Evolutionary conservation across 2,113 vertebrate species (phyloP).

Genomic region (Hippocampus zosterae): DNA sequence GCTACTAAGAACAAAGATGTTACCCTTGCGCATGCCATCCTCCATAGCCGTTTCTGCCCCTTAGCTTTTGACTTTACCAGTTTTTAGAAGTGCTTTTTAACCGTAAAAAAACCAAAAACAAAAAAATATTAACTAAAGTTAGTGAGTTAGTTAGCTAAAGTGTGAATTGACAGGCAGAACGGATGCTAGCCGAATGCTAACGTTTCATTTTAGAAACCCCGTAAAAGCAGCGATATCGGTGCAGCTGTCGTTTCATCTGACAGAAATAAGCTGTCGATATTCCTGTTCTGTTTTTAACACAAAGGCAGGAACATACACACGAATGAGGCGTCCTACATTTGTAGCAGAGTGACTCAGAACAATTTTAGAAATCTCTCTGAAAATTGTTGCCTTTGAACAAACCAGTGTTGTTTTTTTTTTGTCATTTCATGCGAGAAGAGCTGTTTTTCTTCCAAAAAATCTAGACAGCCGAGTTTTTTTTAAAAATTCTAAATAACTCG

Average conservation of each 20-base stretch:
- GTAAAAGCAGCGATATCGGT: background rate
- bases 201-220: slow-evolving; percentile 1
- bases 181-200: too few relatives aligned
- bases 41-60: too few relatives aligned
- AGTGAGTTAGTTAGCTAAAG: too few relatives aligned
- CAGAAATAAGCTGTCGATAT: slow-evolving; percentile 33
- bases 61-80: too few relatives aligned
- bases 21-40: too few relatives aligned
- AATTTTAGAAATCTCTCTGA: slow-evolving; percentile 27
- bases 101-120: too few relatives aligned
- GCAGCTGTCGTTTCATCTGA: slow-evolving; percentile 16
- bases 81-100: too few relatives aligned
- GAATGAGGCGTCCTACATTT: background rate
- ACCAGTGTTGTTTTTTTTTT: too few relatives aligned
- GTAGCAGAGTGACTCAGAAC: slow-evolving; percentile 15
- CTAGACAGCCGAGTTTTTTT: too few relatives aligned
- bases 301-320: background rate
- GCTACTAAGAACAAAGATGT: background rate
- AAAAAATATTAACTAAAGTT: too few relatives aligned
- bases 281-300: slow-evolving; percentile 17
- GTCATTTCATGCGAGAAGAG: background rate
- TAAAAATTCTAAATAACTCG: too few relatives aligned
- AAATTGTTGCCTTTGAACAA: background rate
- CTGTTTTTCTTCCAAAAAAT: background rate
- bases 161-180: too few relatives aligned